Evolutionary conservation across 2,113 vertebrate genomes (phyloP).

Genomic region (Xiphorhynchus elegans): DNA sequence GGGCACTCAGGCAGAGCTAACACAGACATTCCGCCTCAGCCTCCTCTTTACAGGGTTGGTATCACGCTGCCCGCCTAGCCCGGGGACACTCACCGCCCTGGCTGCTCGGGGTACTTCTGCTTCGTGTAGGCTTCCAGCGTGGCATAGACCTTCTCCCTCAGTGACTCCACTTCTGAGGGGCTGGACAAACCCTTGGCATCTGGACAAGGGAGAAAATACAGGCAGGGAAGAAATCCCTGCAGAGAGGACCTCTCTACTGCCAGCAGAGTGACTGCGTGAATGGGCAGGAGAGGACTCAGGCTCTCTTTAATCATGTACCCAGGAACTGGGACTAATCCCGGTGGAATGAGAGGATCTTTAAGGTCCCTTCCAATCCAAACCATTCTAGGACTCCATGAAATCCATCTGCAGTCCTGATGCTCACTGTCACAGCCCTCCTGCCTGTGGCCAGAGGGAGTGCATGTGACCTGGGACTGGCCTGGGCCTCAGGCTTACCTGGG

Average conservation of each 20-base stretch:
- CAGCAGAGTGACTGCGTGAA: not conserved
- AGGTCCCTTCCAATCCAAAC: not conserved
- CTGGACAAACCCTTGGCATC: constrained; percentile 96
- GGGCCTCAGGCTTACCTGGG: constrained; percentile 77
- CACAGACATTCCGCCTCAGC: too few species aligned
- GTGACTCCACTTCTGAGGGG: constrained; percentile 87
- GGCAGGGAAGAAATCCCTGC: not conserved
- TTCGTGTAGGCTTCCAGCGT: constrained; percentile 96
- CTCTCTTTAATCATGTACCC: not conserved
- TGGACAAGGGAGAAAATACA: constrained; percentile 45
- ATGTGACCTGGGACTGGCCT: not conserved
- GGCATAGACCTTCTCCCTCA: constrained; percentile 94
- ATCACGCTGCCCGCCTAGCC: not conserved
- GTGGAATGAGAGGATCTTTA: not conserved
- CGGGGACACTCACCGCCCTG: constrained; percentile 84
- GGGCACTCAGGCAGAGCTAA: not conserved
- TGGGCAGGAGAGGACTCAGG: rapidly evolving
- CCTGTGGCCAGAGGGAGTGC: not conserved
- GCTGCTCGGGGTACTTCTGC: constrained; percentile 95
- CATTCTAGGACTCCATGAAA: not conserved
- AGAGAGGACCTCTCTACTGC: not conserved
- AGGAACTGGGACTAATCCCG: not conserved
- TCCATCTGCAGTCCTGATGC: not conserved
- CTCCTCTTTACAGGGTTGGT: not conserved
- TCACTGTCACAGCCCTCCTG: not conserved